phyloP scores from a whole-genome alignment of 2,888 invertebrate genomes.

The Megalurothrips usitatus region DNA sequence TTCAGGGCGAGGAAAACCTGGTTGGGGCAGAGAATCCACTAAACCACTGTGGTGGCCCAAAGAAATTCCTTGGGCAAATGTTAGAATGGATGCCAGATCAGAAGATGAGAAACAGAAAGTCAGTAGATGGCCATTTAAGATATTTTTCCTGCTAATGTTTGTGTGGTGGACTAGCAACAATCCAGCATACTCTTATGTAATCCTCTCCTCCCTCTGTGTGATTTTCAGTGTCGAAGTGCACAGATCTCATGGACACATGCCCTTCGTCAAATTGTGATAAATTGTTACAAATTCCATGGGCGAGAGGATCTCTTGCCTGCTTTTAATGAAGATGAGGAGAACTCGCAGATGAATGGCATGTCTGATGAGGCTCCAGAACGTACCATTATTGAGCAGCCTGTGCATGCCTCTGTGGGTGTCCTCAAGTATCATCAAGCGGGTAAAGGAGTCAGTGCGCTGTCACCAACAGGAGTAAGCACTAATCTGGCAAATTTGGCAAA shows the following conservation, averaged over 20 bases:
- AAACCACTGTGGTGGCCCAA: conserved; percentile 98
- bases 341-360: conserved; percentile 53
- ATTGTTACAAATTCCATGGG: conserved; percentile 97
- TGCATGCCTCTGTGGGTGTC: conserved; percentile 46
- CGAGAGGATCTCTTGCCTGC: conserved; percentile 92
- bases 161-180: background rate
- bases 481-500: conserved; percentile 4
- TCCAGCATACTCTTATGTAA: background rate
- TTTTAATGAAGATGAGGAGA: conserved; percentile 85
- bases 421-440: conserved; percentile 46
- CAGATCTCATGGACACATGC: conserved; percentile 99
- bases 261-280: conserved; percentile 90
- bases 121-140: background rate
- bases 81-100: conserved; percentile 91
- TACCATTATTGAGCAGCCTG: conserved; percentile 44
- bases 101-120: conserved; percentile 98
- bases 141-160: background rate
- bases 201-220: background rate
- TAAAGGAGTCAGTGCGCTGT: conserved; percentile 11
- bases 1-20: conserved; percentile 82
- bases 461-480: conserved; percentile 22
- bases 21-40: conserved; percentile 95
- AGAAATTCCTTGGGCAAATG: conserved; percentile 97
- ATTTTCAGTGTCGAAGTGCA: conserved; percentile 39
- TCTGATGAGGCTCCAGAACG: conserved; percentile 54